Base-by-base conservation (phyloP, 2,113 vertebrate species). In the Todiramphus chloris region DNA sequence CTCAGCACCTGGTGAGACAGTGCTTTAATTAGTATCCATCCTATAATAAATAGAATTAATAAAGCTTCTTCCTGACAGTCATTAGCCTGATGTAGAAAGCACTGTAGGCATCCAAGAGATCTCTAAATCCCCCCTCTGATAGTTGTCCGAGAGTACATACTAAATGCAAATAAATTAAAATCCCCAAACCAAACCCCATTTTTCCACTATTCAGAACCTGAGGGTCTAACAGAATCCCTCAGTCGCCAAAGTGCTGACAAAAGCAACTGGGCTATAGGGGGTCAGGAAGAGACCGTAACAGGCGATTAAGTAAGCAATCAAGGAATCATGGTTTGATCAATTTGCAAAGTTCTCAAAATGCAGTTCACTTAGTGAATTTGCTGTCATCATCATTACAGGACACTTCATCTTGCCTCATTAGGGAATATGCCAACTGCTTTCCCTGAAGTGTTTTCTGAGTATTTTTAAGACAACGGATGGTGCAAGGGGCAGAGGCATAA, bases 251-350 rank as follows among this genome's bases (percentile, higher is more conserved):
- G 50, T 93, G 95, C 91, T 96, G 94, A 97, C 89, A 93, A 81
- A 94, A 87, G 87, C 83, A 91, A 55, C n/a, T n/a, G 37, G 73
- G 44, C 66, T 37, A 69, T 10, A 28, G 86, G 94, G 80, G 66
- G 93, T 86, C 80, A 93, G 78, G 67, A 72, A 83, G 81, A 85
- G 31, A 92, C 17, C 0, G 55, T 94, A 92, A 94, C 95, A 96
- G 70, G 62, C 50, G 14, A 94, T 97, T 97, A 97, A 97, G 89
- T 70, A 85, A 91, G 89, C 81, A 96, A 82, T 82, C 91, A 91
- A 96, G 74, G 80, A 96, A 92, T 89, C 87, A 69, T 5, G 30
- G 58, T 88, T 92, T 92, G 92, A 96, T 94, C 91, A 95, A 89
- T 94, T 91, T 94, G 72, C 74, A 94, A 94, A 89, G 87, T 93